Percentiles rank a stretch among this genome's conserved stretches.
Evolutionary conservation across 2,113 vertebrate genomes (phyloP).

Genomic region (Ploceus nigricollis): DNA sequence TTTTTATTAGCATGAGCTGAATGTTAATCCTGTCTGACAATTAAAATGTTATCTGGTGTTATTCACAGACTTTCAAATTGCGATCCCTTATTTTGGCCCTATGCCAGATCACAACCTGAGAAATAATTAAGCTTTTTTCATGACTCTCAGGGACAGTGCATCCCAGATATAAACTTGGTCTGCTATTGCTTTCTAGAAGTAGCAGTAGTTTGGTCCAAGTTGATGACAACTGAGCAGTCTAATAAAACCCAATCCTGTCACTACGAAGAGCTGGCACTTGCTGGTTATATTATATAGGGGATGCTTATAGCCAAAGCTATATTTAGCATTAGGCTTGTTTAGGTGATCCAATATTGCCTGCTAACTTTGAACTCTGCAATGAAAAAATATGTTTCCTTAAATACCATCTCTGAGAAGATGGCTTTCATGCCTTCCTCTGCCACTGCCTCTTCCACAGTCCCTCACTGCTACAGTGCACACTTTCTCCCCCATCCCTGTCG

Average conservation of each 20-base stretch:
- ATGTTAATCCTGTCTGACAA: not conserved
- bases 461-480: accelerated
- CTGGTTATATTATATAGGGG: not conserved
- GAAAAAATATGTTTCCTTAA: not conserved
- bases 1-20: not conserved
- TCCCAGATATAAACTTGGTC: not conserved
- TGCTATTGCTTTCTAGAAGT: not conserved
- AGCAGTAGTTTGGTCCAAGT: not conserved
- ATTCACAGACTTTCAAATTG: not conserved
- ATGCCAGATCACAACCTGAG: not conserved
- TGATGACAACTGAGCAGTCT: not conserved
- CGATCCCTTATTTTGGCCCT: not conserved
- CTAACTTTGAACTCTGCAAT: not conserved
- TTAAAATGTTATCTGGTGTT: not conserved
- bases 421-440: not conserved
- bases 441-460: not conserved
- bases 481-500: accelerated
- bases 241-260: not conserved
- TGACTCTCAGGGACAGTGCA: accelerated
- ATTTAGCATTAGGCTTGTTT: not conserved
- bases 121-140: not conserved
- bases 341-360: not conserved
- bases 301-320: not conserved
- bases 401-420: not conserved
- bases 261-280: not conserved